A percentile compares a stretch with the other conserved stretches of the same genome.
These are phyloP conservation scores for Apostichopus japonicus DNA, from an alignment of 35 echinoderm and acorn worm genomes.

Conservation along the genomic window DNA sequence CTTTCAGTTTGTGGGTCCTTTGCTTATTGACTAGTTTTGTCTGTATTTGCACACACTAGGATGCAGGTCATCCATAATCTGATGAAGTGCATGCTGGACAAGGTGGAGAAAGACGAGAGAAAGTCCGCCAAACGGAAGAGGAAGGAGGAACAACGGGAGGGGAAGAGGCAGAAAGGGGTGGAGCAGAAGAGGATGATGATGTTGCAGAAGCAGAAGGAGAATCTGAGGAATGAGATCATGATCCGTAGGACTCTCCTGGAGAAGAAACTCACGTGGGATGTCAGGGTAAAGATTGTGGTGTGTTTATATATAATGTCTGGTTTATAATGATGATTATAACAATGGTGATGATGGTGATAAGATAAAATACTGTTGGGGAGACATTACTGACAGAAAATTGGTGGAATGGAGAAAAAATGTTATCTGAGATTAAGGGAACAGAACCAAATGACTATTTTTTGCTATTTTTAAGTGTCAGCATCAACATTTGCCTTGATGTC, in stretches of 20 bases:
- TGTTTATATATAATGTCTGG: background rate
- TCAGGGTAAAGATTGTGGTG: constrained; percentile 61
- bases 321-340: background rate
- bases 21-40: background rate
- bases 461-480: no score
- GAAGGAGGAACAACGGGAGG: constrained; percentile 72
- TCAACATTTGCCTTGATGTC: no score
- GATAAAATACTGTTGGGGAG: no score
- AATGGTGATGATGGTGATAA: background rate
- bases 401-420: no score
- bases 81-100: constrained; percentile 90
- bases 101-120: constrained; percentile 84
- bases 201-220: constrained; percentile 75
- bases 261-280: constrained; percentile 69
- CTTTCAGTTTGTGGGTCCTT: no score
- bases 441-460: no score
- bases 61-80: constrained; percentile 68
- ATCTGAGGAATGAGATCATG: constrained; percentile 79
- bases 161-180: constrained; percentile 61
- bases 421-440: no score
- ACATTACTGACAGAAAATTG: no score
- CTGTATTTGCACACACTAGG: constrained; percentile 19
- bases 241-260: constrained; percentile 78
- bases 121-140: constrained; percentile 75
- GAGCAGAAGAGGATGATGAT: constrained; percentile 52